Base-by-base conservation (phyloP, 2,113 vertebrate genomes). In the Trichechus manatus region DNA sequence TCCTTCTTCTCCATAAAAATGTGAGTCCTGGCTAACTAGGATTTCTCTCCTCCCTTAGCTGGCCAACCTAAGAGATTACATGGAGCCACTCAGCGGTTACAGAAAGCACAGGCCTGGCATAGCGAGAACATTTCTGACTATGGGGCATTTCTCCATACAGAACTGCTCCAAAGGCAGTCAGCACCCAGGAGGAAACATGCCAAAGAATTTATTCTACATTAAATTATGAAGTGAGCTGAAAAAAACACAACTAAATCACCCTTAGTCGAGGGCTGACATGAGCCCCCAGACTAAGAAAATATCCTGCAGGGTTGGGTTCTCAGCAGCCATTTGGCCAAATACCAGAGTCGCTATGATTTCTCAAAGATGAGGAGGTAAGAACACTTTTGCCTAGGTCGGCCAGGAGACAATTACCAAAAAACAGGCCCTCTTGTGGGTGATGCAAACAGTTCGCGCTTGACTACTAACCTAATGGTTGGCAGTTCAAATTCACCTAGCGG, bases 1-100 rank as follows among this genome's bases (percentile, higher is more conserved):
- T 97, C 97, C 5, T 5, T 4, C 88, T 93, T 91, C 20, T 95
- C 95, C 97, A 98, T 97, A 89, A 97, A 98, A 97, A 87, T 17
- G 61, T 14, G 44, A 72, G 91, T 96, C 36, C 3, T 25, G 9
- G 85, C 91, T 93, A 42, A 78, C 94, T 93, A 94, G 89, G 81
- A 19, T 78, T 70, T 44, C 86, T 94, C 53, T 95, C 85, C 39
- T 92, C 89, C 39, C 42, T 68, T 31, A 66, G 77, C 77, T 56
- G 56, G 77, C 59, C 42, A 53, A 39, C 56, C 92, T 78, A 47
- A 50, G 74, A 50, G 84, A 72, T 72, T 50, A 50, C 83, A 79
- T 47, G 1, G 79, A 93, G 86, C 59, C 87, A 3, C 39, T n/a
- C n/a, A 1, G 59, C 1, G 1, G 27, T 93, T 79, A 15, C 74